These are phyloP conservation scores for Sarcophaga carnaria DNA, from an alignment of 2,888 invertebrate species.

Conservation along the genomic window DNA sequence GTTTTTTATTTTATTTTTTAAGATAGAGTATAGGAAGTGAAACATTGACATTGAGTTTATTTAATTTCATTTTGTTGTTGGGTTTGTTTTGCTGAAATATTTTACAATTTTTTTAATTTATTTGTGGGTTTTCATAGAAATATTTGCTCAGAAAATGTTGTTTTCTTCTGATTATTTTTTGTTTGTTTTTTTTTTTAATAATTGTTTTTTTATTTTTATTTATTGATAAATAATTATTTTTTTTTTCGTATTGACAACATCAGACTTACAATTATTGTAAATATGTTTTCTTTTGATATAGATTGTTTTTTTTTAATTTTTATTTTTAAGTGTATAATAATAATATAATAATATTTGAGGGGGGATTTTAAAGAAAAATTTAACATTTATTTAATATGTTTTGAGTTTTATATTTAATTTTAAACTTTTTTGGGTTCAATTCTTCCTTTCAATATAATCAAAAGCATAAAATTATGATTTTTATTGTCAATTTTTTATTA, in stretches of 20 bases:
- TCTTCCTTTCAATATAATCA: neutral
- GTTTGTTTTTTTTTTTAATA: slow-evolving; percentile 52
- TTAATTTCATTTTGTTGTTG: slow-evolving; percentile 59
- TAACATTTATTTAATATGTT: slow-evolving; percentile 49
- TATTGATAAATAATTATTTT: slow-evolving; percentile 55
- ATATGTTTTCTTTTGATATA: slow-evolving; percentile 51
- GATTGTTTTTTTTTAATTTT: slow-evolving; percentile 13
- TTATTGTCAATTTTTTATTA: slow-evolving; percentile 65
- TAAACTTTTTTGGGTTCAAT: slow-evolving; percentile 37
- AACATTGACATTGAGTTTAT: slow-evolving; percentile 67
- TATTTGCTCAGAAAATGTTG: slow-evolving; percentile 22
- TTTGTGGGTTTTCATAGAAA: neutral
- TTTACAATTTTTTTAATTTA: slow-evolving; percentile 44
- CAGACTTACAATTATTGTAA: slow-evolving; percentile 79
- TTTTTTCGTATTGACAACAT: slow-evolving; percentile 77
- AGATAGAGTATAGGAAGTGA: slow-evolving; percentile 64
- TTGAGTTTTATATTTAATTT: slow-evolving; percentile 16
- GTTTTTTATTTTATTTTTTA: slow-evolving; percentile 39
- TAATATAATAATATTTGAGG: slow-evolving; percentile 42
- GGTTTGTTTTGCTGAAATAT: slow-evolving; percentile 45
- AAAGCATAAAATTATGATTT: slow-evolving; percentile 15
- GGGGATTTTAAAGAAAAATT: slow-evolving; percentile 32
- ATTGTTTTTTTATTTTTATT: slow-evolving; percentile 65
- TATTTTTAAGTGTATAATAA: slow-evolving; percentile 58
- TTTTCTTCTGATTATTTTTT: slow-evolving; percentile 8